Evolutionary conservation across 2,797 vertebrate species (phyloP).

Genomic region (Phalloptychus januarius): DNA sequence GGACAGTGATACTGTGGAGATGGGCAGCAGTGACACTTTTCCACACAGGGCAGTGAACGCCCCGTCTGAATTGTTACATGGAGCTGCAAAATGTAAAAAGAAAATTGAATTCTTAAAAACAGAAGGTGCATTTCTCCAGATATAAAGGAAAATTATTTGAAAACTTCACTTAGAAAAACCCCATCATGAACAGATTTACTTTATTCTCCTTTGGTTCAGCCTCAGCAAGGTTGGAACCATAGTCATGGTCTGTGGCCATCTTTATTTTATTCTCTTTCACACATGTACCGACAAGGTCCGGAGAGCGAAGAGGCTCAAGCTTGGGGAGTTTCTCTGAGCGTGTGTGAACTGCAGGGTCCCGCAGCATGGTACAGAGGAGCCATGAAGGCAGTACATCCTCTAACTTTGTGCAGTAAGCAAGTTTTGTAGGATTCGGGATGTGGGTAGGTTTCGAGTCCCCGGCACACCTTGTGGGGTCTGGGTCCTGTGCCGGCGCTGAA

Average conservation of each 20-base stretch:
- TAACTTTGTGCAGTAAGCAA: not conserved
- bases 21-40: not conserved
- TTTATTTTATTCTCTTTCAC: not conserved
- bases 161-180: not conserved
- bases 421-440: not conserved
- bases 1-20: conserved; percentile 1
- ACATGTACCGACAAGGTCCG: not conserved
- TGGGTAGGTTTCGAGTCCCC: not conserved
- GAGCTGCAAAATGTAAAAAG: not conserved
- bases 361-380: not conserved
- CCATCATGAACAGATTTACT: not conserved
- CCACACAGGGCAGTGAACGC: not conserved
- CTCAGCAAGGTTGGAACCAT: not conserved
- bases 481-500: not conserved
- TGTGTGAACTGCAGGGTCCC: not conserved
- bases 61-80: not conserved
- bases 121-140: not conserved
- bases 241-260: not conserved
- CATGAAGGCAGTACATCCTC: not conserved
- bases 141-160: not conserved
- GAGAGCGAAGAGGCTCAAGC: not conserved
- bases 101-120: not conserved
- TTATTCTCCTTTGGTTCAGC: not conserved
- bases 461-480: not conserved
- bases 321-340: not conserved